Conservation (phyloP, 2,113 vertebrate genomes). For the Phalacrocorax aristotelis region DNA sequence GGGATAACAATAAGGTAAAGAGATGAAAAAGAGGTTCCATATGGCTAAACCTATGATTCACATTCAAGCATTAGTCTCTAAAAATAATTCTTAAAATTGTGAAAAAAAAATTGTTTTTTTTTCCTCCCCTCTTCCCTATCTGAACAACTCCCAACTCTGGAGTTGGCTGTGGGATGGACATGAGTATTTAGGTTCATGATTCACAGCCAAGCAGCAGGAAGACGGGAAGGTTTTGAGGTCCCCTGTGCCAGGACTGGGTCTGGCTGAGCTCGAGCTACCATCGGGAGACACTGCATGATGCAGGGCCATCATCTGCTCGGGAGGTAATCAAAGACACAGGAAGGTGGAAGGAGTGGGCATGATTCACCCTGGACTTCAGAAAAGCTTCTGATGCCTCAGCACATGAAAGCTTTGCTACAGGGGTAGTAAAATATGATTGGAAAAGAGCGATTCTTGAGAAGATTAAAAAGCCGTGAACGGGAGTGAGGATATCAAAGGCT, state of each 20-base stretch:
- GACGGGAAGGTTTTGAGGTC: not conserved
- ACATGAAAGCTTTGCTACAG: conserved; percentile 22
- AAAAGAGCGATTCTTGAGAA: not conserved
- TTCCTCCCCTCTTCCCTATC: not conserved
- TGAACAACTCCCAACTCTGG: not conserved
- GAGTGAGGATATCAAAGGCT: not conserved
- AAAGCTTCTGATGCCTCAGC: conserved; percentile 6
- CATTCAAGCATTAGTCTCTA: not conserved
- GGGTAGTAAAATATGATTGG: not conserved
- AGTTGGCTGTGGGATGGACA: not conserved
- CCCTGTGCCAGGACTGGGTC: not conserved
- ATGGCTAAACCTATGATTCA: not conserved
- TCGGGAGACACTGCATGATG: not conserved
- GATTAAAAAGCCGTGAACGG: not conserved
- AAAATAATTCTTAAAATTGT: not conserved
- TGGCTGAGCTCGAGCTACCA: not conserved
- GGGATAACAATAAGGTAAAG: not conserved
- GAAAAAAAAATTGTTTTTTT: not conserved
- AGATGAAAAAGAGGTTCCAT: not conserved
- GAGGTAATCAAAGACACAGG: not conserved
- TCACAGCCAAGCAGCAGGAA: not conserved
- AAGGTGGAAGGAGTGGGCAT: not conserved
- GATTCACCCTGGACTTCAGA: not conserved
- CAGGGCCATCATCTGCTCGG: not conserved
- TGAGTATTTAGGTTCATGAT: not conserved